Evolutionary conservation across 2,797 vertebrate genomes (phyloP), one percentile per base, ranked within the genome.

Genomic region (Gallinago nigripennis): DNA sequence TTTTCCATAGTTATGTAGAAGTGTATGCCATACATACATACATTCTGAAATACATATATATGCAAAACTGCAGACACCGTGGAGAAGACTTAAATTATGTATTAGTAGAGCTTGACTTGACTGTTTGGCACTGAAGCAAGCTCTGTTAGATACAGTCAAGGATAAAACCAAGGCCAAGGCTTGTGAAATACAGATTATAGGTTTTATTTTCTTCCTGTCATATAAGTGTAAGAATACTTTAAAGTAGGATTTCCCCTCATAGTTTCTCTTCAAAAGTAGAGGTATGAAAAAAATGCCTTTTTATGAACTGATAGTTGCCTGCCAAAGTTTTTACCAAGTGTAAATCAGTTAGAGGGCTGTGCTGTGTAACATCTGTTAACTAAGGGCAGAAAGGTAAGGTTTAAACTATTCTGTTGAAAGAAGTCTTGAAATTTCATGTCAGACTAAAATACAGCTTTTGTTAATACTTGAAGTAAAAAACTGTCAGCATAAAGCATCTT

Each of bases 81-180:
- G 60, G 71, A 82, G 78, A 92, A 92, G 64, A 56, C 53, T 56
- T 86, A 70, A 75, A 68, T 92, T 83, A 88, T 83, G 53, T 81
- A 91, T 96, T 82, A 87, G 76, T n/a, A 31, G 92, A 87, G 73
- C 91, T 86, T 90, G 82, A 68, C 86, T 92, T 68, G 89, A 70
- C 63, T 88, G n/a, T 82, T 79, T 94, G 95, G 91, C 71, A 45
- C 63, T 64, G 80, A 65, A 70, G 48, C 92, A 88, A 95, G 90
- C 82, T 96, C 92, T 94, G 66, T 80, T 91, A 90, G 80, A 90
- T 91, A 92, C 24, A 88, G 94, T 92, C 91, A 94, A 77, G 92
- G 90, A 94, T 92, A 93, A 54, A 80, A 86, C 77, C 87, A 91
- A 93, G 64, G 71, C 80, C 78, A 94, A 64, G 50, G 37, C 85